Evolutionary conservation across 1,140 invertebrate species (phyloP).

Genomic region (Anagrus nilaparvatae): DNA sequence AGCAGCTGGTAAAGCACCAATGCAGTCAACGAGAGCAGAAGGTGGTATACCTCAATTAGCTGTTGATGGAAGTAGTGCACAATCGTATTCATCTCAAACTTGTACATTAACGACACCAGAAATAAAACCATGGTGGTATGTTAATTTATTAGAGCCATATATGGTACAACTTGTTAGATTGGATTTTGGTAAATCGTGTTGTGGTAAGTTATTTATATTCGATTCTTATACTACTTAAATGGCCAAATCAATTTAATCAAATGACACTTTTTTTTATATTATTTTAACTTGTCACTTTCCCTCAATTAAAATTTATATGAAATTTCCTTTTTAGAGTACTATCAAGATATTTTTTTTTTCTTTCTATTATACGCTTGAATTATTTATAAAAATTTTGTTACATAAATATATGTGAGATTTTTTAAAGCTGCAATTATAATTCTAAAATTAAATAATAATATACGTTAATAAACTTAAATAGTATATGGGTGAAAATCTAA

Average conservation of each 20-base stretch:
- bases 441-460: too few species aligned
- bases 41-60: conserved; percentile 82
- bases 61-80: conserved; percentile 80
- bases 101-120: conserved; percentile 80
- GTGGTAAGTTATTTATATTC: conserved; percentile 55
- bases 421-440: too few species aligned
- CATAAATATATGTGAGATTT: too few species aligned
- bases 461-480: too few species aligned
- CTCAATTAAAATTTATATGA: not conserved
- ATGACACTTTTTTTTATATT: too few species aligned
- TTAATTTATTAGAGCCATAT: conserved; percentile 87
- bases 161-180: conserved; percentile 88
- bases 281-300: not conserved
- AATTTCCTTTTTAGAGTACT: not conserved
- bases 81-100: conserved; percentile 70
- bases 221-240: too few species aligned
- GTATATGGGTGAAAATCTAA: too few species aligned
- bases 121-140: conserved; percentile 87
- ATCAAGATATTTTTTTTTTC: not conserved
- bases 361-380: too few species aligned
- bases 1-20: conserved; percentile 87
- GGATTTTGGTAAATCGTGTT: conserved; percentile 87
- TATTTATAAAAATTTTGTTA: too few species aligned
- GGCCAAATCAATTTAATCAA: too few species aligned
- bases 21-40: conserved; percentile 80